Evolutionary conservation across 2,888 invertebrate genomes (phyloP), one percentile per base, ranked within the genome.

Genomic region (Tetheella fluctuosa): DNA sequence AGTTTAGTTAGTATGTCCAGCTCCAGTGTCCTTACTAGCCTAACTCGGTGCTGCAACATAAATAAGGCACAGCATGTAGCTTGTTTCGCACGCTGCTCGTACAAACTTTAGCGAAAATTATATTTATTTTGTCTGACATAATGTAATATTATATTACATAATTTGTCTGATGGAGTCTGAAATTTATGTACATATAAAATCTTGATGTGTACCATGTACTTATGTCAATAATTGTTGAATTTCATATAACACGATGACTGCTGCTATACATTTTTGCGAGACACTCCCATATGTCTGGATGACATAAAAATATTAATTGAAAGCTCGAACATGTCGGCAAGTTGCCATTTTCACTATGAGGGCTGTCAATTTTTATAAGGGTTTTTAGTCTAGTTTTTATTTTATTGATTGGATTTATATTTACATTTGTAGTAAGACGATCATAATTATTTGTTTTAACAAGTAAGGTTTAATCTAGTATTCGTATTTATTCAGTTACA

Each of bases 21-120:
- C 13, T 34, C 34, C 34, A 2, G 13, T 13, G 2, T 34, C 2
- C 34, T 34, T 34, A 55, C 23, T 30, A 10, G 30, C 37, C 34
- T 20, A 48, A 48, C 55, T 17, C 54, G 37, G 34, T 17, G 55
- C 34, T 20, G 17, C 20, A 55, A 55, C 15, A 55, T 37, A 55
- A 55, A 55, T 37, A 55, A 25, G 28, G n/a, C 54, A n/a, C 54
- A 54, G 54, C 30, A 54, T 54, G 54, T 10, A n/a, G 12, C 54
- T n/a, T 30, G 20, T 54, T 54, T 30, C 30, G 15, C 25, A 28
- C 17, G 17, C 54, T 54, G 25, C 48, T 48, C n/a, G 8, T 20
- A 48, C 17, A 42, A 54, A 17, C 30, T 54, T 54, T 17, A 6
- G 28, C 17, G 28, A n/a, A 54, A n/a, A 54, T 23, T 54, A 28